These are phyloP conservation scores for Sitta europaea DNA, from an alignment of 2,113 vertebrate species.

Conservation along the genomic window DNA sequence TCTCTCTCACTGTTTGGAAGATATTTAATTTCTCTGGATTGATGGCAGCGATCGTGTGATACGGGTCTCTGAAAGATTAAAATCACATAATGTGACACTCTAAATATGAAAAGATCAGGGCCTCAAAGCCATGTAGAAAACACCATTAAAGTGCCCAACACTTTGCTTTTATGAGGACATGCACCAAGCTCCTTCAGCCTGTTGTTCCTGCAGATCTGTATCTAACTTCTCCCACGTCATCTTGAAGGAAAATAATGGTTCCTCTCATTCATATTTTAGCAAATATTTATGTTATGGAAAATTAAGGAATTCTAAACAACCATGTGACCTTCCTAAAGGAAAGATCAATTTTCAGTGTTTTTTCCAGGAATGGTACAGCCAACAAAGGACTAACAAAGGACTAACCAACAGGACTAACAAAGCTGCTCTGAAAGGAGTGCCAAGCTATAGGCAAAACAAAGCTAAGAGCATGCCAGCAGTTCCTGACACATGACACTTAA, in stretches of 20 bases:
- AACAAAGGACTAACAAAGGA: too few relatives aligned
- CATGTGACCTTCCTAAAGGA: not conserved
- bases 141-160: not conserved
- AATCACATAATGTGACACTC: not conserved
- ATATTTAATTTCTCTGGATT: conserved; percentile 91
- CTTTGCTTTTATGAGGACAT: not conserved
- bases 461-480: not conserved
- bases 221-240: not conserved
- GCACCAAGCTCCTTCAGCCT: not conserved
- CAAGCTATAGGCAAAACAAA: not conserved
- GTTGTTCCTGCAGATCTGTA: not conserved
- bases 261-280: not conserved
- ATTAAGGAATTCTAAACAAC: not conserved
- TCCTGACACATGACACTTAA: not conserved
- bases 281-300: not conserved
- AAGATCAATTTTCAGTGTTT: not conserved
- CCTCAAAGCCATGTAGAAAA: not conserved
- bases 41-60: conserved; percentile 90
- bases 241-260: not conserved
- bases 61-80: conserved; percentile 84
- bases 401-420: not conserved
- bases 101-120: not conserved
- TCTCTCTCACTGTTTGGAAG: conserved; percentile 93
- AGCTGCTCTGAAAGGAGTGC: not conserved
- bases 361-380: not conserved